A percentile compares a stretch with the other conserved stretches of the same genome.
Conservation (phyloP, 1,140 invertebrate genomes). For the Zaprionus davidi region DNA sequence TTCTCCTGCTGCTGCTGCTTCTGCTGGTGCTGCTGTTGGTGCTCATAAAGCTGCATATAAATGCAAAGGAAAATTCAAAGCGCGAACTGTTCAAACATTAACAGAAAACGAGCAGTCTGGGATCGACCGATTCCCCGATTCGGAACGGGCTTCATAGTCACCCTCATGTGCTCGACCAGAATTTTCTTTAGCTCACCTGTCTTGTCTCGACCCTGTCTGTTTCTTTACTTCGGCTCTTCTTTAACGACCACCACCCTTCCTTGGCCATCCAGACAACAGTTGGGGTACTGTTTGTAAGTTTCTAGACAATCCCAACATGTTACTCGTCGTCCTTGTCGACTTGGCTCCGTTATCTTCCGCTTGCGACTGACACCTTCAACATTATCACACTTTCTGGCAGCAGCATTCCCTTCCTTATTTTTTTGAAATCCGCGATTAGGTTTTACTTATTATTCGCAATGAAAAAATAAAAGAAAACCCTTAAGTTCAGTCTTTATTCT, state of each 20-base stretch:
- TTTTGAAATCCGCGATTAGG: no score
- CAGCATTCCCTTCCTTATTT: no score
- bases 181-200: neutral
- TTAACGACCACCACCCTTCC: neutral
- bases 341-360: neutral
- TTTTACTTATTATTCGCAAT: no score
- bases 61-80: slow-evolving; percentile 66
- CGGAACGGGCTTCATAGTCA: neutral
- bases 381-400: neutral
- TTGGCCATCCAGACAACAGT: slow-evolving; percentile 54
- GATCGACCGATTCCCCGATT: neutral
- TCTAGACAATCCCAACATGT: slow-evolving; percentile 73
- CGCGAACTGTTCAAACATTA: slow-evolving; percentile 77
- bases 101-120: slow-evolving; percentile 34
- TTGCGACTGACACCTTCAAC: neutral
- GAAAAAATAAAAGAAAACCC: no score
- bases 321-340: slow-evolving; percentile 29
- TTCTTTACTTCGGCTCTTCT: neutral
- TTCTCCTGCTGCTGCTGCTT: no score
- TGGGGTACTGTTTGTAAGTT: slow-evolving; percentile 68
- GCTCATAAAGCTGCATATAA: slow-evolving; percentile 51
- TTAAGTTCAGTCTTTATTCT: no score
- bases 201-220: neutral
- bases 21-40: neutral
- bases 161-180: neutral